These are phyloP conservation scores for Takifugu bimaculatus DNA, from an alignment of 2,113 vertebrate species.

Conservation along the genomic window DNA sequence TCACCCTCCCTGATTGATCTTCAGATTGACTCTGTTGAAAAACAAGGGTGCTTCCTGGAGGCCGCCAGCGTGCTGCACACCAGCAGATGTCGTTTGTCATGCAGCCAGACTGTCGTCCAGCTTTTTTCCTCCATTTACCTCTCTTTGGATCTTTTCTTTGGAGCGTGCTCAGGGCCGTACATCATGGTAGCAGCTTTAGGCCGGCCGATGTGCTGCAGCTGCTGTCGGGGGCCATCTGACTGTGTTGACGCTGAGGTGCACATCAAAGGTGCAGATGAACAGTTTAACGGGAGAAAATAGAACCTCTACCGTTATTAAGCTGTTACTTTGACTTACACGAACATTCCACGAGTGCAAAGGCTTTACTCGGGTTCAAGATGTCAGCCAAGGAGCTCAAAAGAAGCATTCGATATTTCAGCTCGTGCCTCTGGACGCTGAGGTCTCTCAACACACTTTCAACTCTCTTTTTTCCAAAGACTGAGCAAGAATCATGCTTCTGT, in stretches of 20 bases:
- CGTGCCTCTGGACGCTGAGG: background rate
- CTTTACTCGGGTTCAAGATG: slow-evolving; percentile 4
- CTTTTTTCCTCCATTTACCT: slow-evolving; percentile 73
- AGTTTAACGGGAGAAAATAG: slow-evolving; percentile 36
- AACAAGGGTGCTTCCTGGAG: slow-evolving; percentile 83
- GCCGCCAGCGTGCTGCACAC: slow-evolving; percentile 78
- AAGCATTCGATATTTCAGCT: slow-evolving; percentile 29
- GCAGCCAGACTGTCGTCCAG: slow-evolving; percentile 11
- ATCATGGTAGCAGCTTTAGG: slow-evolving; percentile 79
- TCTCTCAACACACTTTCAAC: background rate
- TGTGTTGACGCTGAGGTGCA: slow-evolving; percentile 46
- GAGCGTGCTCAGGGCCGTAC: slow-evolving; percentile 78
- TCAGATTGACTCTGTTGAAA: slow-evolving; percentile 83
- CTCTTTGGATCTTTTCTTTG: slow-evolving; percentile 84
- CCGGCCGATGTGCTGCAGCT: slow-evolving; percentile 65
- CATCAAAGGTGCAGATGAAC: slow-evolving; percentile 49
- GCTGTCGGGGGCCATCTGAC: slow-evolving; percentile 27
- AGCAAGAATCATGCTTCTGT: slow-evolving; percentile 10
- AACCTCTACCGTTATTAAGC: slow-evolving; percentile 40
- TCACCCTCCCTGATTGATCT: slow-evolving; percentile 80
- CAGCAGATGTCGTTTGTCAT: slow-evolving; percentile 90
- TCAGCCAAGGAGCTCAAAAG: slow-evolving; percentile 23
- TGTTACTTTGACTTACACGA: slow-evolving; percentile 44
- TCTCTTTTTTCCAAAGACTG: background rate
- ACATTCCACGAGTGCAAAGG: slow-evolving; percentile 30